Evolutionary conservation across 1,140 invertebrate species (phyloP).

Genomic region (Halesus radiatus): DNA sequence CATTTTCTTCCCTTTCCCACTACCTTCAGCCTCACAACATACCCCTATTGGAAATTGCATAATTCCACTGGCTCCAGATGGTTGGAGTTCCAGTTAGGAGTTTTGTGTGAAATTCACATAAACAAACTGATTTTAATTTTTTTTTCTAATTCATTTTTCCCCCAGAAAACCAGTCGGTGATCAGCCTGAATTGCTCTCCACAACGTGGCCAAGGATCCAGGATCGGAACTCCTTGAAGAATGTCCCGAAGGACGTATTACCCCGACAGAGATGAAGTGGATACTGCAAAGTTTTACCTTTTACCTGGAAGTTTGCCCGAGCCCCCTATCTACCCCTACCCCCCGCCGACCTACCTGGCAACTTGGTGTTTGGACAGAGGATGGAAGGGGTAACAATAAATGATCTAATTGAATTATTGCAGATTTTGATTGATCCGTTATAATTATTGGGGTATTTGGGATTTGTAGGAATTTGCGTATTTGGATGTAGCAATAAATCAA

Average conservation of each 20-base stretch:
- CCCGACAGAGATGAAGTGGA: conserved; percentile 56
- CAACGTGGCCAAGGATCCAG: conserved; percentile 12
- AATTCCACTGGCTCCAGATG: too few relatives aligned
- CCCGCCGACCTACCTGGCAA: background rate
- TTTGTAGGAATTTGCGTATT: too few relatives aligned
- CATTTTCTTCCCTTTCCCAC: too few relatives aligned
- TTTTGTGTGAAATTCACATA: too few relatives aligned
- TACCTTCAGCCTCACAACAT: too few relatives aligned
- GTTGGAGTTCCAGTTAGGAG: too few relatives aligned
- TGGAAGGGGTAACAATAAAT: background rate
- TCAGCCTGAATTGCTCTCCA: background rate
- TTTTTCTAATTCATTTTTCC: too few relatives aligned
- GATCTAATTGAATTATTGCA: conserved; percentile 20
- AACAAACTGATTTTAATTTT: too few relatives aligned
- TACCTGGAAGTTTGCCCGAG: conserved; percentile 45
- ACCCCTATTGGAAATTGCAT: too few relatives aligned
- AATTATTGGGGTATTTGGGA: background rate
- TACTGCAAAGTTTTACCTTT: conserved; percentile 9
- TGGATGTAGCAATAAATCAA: too few relatives aligned
- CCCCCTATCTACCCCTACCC: background rate
- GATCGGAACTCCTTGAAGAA: background rate
- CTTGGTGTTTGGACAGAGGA: too few relatives aligned
- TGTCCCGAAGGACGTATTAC: conserved; percentile 39
- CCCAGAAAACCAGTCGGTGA: background rate
- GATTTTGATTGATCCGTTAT: conserved; percentile 16